Conservation (phyloP, 2,888 invertebrate genomes). For the Pharmacophagus antenor region DNA sequence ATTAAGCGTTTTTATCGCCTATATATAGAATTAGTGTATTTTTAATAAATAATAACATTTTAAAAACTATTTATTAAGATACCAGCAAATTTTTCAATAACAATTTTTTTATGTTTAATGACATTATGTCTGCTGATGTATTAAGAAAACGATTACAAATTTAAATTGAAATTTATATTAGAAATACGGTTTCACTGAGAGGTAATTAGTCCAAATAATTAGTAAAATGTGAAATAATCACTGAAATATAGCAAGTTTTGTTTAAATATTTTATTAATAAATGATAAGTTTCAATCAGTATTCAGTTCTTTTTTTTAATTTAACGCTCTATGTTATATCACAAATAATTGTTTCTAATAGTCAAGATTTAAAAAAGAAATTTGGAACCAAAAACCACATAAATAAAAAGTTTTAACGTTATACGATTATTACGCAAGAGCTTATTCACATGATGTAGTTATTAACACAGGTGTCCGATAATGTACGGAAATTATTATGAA, state of each 20-base stretch:
- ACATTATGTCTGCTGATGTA: not conserved
- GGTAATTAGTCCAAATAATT: too few species aligned
- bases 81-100: too few species aligned
- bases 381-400: not conserved
- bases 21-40: not conserved
- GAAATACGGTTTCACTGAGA: not conserved
- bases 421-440: not conserved
- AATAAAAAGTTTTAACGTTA: not conserved
- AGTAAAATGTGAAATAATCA: too few species aligned
- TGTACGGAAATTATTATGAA: constrained; percentile 12
- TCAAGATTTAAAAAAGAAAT: too few species aligned
- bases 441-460: constrained; percentile 6
- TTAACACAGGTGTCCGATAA: constrained; percentile 14
- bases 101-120: too few species aligned
- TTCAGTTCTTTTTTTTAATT: too few species aligned
- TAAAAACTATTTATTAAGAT: not conserved
- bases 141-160: not conserved
- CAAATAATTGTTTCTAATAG: too few species aligned
- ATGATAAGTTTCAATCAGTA: too few species aligned
- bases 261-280: too few species aligned
- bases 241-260: too few species aligned
- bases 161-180: not conserved
- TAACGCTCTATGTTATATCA: too few species aligned
- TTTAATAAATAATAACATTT: not conserved
- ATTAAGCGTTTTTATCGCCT: not conserved